Conservation (phyloP, 2,888 invertebrate species). For the Amiota communis region DNA sequence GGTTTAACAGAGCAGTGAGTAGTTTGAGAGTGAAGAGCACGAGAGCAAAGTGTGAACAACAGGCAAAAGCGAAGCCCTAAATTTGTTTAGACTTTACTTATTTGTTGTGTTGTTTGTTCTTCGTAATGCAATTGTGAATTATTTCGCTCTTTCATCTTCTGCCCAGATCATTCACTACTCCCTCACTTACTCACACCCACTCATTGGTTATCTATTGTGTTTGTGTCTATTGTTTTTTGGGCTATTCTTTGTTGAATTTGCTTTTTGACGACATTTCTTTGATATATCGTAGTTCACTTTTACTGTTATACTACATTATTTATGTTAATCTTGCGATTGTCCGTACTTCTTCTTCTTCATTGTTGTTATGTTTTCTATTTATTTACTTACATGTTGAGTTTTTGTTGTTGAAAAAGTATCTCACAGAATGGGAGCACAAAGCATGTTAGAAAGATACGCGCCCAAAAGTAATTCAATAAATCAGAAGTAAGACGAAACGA, state of each 20-base stretch:
- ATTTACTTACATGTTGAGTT: neutral
- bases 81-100: conserved; percentile 35
- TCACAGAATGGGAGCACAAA: conserved; percentile 8
- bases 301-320: conserved; percentile 61
- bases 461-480: conserved; percentile 20
- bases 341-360: conserved; percentile 39
- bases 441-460: neutral
- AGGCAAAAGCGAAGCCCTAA: conserved; percentile 40
- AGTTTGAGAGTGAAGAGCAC: no score
- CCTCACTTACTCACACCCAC: conserved; percentile 1
- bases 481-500: neutral
- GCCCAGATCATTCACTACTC: neutral
- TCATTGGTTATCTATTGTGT: conserved; percentile 24
- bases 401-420: neutral
- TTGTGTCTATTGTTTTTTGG: conserved; percentile 1
- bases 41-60: neutral
- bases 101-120: conserved; percentile 14
- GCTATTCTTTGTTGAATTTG: conserved; percentile 34
- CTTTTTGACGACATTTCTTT: conserved; percentile 32
- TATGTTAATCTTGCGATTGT: conserved; percentile 57
- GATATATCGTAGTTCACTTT: conserved; percentile 44
- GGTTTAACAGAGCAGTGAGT: neutral
- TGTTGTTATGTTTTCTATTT: conserved; percentile 42
- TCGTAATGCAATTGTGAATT: conserved; percentile 1
- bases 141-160: no score